Evolutionary conservation across 2,113 vertebrate species (phyloP).

Genomic region (Tragelaphus strepsiceros): DNA sequence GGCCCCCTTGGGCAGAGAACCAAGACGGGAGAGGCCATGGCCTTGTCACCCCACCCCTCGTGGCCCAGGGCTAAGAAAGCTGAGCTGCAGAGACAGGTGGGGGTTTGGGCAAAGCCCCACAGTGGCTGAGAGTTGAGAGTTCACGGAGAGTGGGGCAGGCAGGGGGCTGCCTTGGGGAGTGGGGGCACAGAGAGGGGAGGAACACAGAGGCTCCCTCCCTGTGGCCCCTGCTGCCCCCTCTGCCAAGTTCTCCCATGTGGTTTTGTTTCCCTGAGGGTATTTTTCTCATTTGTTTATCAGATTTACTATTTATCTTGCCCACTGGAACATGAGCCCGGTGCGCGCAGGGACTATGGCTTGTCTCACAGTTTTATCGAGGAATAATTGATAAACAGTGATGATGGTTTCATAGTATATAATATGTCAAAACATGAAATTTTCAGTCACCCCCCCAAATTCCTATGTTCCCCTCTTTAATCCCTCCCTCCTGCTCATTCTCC

Average conservation of each 20-base stretch:
- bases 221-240: fast-evolving
- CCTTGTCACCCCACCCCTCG: background rate
- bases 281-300: background rate
- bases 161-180: background rate
- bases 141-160: fast-evolving
- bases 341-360: background rate
- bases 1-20: background rate
- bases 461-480: background rate
- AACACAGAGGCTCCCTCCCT: background rate
- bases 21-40: background rate
- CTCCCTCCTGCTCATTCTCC: background rate
- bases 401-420: background rate
- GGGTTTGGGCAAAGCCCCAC: background rate
- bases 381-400: background rate
- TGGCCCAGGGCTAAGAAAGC: background rate
- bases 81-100: background rate
- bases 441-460: background rate
- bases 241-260: too few relatives aligned
- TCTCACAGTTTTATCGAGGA: background rate
- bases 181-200: background rate
- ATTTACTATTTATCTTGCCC: background rate
- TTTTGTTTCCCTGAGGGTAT: background rate
- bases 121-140: background rate
- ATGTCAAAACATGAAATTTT: background rate
- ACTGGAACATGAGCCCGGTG: background rate